phyloP scores from a whole-genome alignment of 35 echinoderm and acorn worm genomes.

The Holothuria glaberrima region DNA sequence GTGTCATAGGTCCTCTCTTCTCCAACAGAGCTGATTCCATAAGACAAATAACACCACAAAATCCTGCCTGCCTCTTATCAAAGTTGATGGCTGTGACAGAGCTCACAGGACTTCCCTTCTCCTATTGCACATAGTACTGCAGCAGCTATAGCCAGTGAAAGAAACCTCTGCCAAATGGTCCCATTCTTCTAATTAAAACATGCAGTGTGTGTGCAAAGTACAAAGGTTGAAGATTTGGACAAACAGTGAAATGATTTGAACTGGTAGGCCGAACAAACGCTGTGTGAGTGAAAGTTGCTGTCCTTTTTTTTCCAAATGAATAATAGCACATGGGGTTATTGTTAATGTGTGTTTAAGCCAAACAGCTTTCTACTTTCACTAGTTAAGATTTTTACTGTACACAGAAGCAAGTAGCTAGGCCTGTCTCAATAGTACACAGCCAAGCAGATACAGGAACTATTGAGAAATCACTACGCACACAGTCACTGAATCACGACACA shows the following conservation, averaged over 20 bases:
- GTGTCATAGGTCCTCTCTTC: no score
- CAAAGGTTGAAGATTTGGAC: conserved; percentile 38
- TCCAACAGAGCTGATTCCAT: no score
- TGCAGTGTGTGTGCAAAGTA: conserved; percentile 22
- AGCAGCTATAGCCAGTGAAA: not conserved
- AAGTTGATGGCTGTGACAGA: not conserved
- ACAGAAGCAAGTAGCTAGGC: not conserved
- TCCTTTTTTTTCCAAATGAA: not conserved
- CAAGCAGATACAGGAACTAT: no score
- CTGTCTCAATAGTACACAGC: no score
- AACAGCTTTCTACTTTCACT: not conserved
- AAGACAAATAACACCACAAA: no score
- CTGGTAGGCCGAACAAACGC: conserved; percentile 15
- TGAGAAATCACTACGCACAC: no score
- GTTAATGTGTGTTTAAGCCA: conserved; percentile 30
- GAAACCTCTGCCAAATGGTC: not conserved
- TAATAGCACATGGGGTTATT: conserved; percentile 2
- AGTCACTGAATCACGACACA: no score
- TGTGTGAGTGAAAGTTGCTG: conserved; percentile 15
- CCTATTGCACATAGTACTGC: conserved; percentile 17
- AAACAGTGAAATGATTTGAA: conserved; percentile 20
- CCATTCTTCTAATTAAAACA: conserved; percentile 39
- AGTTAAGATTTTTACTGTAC: not conserved
- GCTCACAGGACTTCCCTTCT: conserved; percentile 4
- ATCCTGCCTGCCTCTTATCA: conserved; percentile 20